Evolutionary conservation across 2,797 vertebrate species (phyloP), one percentile per base, ranked within the genome.

Genomic region (Labeo calbasu): DNA sequence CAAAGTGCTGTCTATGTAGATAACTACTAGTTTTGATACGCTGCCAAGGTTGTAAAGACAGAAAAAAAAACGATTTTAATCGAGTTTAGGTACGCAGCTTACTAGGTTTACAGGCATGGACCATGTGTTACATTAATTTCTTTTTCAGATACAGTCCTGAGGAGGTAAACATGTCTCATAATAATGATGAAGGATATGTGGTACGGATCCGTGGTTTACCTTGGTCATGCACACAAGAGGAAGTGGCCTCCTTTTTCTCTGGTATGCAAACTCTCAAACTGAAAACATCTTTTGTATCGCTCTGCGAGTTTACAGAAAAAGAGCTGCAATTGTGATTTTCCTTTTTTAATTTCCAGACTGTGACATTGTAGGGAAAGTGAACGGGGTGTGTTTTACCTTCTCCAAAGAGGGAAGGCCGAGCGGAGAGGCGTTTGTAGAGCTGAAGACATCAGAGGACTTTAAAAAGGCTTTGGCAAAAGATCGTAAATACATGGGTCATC

Each of bases 401-500:
- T 96, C 96, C 6, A 96, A 96, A 92, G 96, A 96, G 89, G 96
- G 96, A 50, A 93, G 96, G 63, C 95, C 96, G 53, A 96, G 94
- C 72, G 96, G 96, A 71, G 96, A 96, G 88, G 96, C 96, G 14
- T 96, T 96, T 88, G 94, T 96, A 73, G 94, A 96, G 83, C 90
- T 96, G 80, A 94, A 94, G 88, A 95, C 94, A 0, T 89, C 93
- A 0, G 96, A 96, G 5, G 96, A 96, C 89, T 96, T 95, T 88
- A 96, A 95, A 89, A 96, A 92, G 84, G 95, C 96, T 53, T 93
- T 96, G 5, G 86, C 93, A 13, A 96, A 96, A 89, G 96, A 96
- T 89, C 94, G 95, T 68, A 96, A 96, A 93, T 96, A 96, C 86
- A 96, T 96, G 96, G 96, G 96, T 43, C 96, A 96, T 87, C 91